These are phyloP conservation scores for Leptobrachium ailaonicum DNA, from an alignment of 2,113 vertebrate species.

Conservation along the genomic window DNA sequence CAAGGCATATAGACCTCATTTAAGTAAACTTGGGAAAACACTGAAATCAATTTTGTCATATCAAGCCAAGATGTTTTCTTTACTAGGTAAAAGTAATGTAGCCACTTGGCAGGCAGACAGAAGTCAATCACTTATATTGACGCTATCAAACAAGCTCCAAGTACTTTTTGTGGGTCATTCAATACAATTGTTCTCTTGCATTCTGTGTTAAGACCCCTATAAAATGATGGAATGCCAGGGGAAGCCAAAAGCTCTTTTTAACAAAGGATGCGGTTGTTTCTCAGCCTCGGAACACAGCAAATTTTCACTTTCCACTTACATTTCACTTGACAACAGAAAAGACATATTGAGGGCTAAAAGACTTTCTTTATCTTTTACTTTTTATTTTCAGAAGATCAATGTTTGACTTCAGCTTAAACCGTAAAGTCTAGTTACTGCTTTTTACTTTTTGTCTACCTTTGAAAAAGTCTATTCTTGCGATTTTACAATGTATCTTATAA, in stretches of 20 bases:
- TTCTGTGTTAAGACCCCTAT: not conserved
- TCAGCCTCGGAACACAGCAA: not conserved
- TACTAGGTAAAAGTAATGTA: slow-evolving; percentile 2
- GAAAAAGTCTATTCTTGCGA: no score
- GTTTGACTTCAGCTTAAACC: not conserved
- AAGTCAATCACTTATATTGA: slow-evolving; percentile 28
- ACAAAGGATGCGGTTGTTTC: not conserved
- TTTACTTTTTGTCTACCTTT: no score
- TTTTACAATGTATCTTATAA: no score
- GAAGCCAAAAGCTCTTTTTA: not conserved
- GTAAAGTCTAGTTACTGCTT: not conserved
- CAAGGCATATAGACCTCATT: not conserved
- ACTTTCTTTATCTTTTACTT: no score
- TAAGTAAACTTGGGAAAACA: slow-evolving; percentile 21
- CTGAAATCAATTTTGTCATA: slow-evolving; percentile 9
- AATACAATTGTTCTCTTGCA: not conserved
- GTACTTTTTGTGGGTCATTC: slow-evolving; percentile 12
- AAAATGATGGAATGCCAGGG: not conserved
- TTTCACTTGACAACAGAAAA: not conserved
- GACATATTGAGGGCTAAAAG: not conserved
- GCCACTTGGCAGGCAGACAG: slow-evolving; percentile 9
- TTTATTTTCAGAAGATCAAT: slow-evolving; percentile 5
- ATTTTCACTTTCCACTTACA: slow-evolving; percentile 4
- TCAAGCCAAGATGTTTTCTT: slow-evolving; percentile 22
- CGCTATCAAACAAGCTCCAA: not conserved